Evolutionary conservation across 53 echinoderm and acorn worm species (phyloP), one percentile per base, ranked within the genome.

Genomic region (Luidia sarsii): DNA sequence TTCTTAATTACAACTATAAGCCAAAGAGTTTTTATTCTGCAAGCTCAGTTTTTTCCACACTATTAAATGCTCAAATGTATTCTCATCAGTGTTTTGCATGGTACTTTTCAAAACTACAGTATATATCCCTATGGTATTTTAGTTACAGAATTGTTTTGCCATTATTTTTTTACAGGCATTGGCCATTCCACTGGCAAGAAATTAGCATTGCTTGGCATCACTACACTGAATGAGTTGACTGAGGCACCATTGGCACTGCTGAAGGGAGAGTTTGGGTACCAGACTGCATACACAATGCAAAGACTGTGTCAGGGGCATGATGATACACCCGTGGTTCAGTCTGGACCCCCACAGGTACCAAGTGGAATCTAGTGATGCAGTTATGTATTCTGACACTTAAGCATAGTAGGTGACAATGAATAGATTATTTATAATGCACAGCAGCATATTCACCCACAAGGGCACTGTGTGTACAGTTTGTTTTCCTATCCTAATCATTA

Each of bases 311-410:
- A 87, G 83, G 96, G 96, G 31, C 41, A 88, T 64, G 96, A 95
- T 39, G 81, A 90, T 20, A 73, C 86, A 36, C 88, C 88, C 20
- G 96, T 95, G 8, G 45, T 59, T 52, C 71, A 75, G 66, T 85
- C 93, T 48, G 96, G 92, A 13, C 88, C 80, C n/a, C 96, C 96
- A 39, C 90, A 95, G 86, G 96, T 95, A 80, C 25, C 10, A 13
- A 65, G 24, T 65, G 5, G 13, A 11, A 9, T 9, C 32, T 65
- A 9, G 33, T 32, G 24, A 65, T 65, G 10, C 32, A 65, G n/a
- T 65, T 9, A 11, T 11, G 36, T 6, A 34, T 32, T 14, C 14
- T 7, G 14, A 7, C 14, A 7, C 14, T 45, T 45, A 45, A 9
- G 7, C 46, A 45, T 45, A 7, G 7, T 65, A 21, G 7, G 28